Conservation (phyloP, 2,888 invertebrate genomes). For the Zele albiditarsus region DNA sequence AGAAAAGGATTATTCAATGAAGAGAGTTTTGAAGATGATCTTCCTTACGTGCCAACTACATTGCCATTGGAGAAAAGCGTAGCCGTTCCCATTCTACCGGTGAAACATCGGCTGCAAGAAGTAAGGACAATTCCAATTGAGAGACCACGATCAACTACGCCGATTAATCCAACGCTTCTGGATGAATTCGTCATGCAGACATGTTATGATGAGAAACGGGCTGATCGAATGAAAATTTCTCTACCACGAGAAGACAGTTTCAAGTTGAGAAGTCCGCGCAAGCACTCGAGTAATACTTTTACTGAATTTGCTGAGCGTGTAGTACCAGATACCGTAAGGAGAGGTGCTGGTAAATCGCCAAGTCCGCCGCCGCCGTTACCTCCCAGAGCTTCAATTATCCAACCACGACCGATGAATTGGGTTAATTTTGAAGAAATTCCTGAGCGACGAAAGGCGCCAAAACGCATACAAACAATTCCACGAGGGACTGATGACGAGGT, state of each 20-base stretch:
- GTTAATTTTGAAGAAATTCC: constrained; percentile 91
- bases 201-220: constrained; percentile 60
- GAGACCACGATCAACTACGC: constrained; percentile 83
- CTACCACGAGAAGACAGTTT: constrained; percentile 77
- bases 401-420: constrained; percentile 77
- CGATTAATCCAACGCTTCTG: constrained; percentile 81
- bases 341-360: constrained; percentile 69
- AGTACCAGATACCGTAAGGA: constrained; percentile 72
- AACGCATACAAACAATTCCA: constrained; percentile 87
- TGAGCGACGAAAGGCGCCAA: constrained; percentile 86
- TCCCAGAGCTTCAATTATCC: constrained; percentile 59
- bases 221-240: constrained; percentile 82
- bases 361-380: constrained; percentile 70
- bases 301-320: constrained; percentile 80
- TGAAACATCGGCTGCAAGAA: constrained; percentile 78
- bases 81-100: constrained; percentile 86
- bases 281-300: constrained; percentile 74
- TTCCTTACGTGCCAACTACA: constrained; percentile 93
- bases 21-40: constrained; percentile 87
- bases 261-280: constrained; percentile 72
- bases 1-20: constrained; percentile 85
- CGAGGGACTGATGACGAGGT: constrained; percentile 72
- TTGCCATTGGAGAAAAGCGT: constrained; percentile 88
- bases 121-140: constrained; percentile 82
- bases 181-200: constrained; percentile 80